phyloP scores from a whole-genome alignment of 2,888 invertebrate genomes.

The Apantesis nais region DNA sequence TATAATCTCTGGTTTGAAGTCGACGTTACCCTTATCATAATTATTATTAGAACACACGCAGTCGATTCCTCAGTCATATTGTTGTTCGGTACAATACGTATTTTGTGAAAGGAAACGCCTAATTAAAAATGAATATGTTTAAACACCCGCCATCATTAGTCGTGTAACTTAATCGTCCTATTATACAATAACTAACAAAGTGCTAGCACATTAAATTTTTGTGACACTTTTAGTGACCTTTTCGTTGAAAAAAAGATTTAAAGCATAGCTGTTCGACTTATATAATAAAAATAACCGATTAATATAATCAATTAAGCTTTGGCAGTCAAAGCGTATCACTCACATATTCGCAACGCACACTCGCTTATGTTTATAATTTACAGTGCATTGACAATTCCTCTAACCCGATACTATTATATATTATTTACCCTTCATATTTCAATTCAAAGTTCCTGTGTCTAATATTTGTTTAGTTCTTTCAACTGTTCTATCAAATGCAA shows the following conservation, averaged over 20 bases:
- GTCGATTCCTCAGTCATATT: conserved; percentile 81
- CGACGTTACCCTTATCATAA: conserved; percentile 74
- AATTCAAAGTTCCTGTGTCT: conserved; percentile 37
- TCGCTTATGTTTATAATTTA: conserved; percentile 46
- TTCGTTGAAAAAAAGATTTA: conserved; percentile 62
- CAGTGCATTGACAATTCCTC: conserved; percentile 48
- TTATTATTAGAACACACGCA: conserved; percentile 67
- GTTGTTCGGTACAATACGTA: conserved; percentile 60
- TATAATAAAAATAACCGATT: conserved; percentile 46
- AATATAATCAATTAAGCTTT: conserved; percentile 60
- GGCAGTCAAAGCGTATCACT: conserved; percentile 63
- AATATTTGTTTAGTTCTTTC: conserved; percentile 5
- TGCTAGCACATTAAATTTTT: conserved; percentile 43
- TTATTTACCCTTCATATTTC: conserved; percentile 44
- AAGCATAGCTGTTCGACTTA: conserved; percentile 51
- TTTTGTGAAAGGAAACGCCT: conserved; percentile 34
- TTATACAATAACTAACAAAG: conserved; percentile 36
- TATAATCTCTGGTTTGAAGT: conserved; percentile 71
- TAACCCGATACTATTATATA: conserved; percentile 36
- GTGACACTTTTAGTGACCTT: conserved; percentile 77
- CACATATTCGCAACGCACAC: conserved; percentile 51
- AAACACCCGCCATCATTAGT: conserved; percentile 20
- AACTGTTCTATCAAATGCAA: conserved; percentile 21
- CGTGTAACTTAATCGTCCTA: conserved; percentile 15
- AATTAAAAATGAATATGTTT: conserved; percentile 27